Evolutionary conservation across 2,888 invertebrate species (phyloP), one percentile per base, ranked within the genome.

Genomic region (Melinaea menophilus): DNA sequence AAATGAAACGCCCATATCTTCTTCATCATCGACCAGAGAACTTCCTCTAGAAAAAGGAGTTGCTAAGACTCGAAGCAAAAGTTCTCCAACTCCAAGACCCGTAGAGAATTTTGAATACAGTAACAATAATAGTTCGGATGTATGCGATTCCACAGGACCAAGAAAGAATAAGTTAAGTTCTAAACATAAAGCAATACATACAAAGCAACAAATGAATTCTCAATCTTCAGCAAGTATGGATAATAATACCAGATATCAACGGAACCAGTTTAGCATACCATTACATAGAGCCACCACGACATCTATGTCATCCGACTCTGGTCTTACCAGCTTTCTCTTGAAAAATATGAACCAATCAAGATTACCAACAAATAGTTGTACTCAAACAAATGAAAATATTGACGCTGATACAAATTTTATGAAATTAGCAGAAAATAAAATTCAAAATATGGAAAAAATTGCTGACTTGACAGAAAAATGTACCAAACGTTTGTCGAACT

Each of bases 361-460:
- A 58, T 61, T 65, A 37, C 72, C 69, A 63, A 78, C 79, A 7
- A 73, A 80, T 68, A 82, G 78, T 56, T 81, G 87, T 7, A 88
- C 86, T 33, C 89, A 89, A 74, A 88, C 90, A 22, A 82, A 75
- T 55, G 74, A 74, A 55, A 77, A 79, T 56, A 72, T 77, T 59
- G 82, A 82, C 51, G 71, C 74, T 56, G 87, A 89, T 72, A 73
- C 76, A 2, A 82, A 87, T 70, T 82, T 81, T 60, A 81, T 88
- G 72, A 85, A 82, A 74, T 61, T 86, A 64, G 90, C 85, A 37
- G 88, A 89, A 76, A 80, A 84, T 58, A 89, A 90, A 78, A 77
- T 89, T 58, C 84, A 89, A 69, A 90, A 90, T 69, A 90, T 90
- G 85, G 90, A 90, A 71, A 90, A 89, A 79, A 89, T 90, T 58